These are phyloP conservation scores for Diuraphis noxia DNA, from an alignment of 1,140 invertebrate genomes.

Conservation along the genomic window DNA sequence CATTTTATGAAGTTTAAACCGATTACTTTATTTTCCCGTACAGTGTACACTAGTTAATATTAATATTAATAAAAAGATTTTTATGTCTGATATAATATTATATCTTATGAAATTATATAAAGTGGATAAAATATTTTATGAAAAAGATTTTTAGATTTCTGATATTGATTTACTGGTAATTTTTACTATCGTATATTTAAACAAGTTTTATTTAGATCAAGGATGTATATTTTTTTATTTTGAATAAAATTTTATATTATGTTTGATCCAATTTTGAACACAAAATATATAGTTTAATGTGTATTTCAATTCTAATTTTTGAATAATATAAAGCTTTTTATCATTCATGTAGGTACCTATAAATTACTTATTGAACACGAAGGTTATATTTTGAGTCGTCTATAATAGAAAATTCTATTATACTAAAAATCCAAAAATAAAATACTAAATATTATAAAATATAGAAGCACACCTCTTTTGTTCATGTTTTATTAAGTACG, in stretches of 20 bases:
- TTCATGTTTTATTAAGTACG: not conserved
- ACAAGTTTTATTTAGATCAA: conserved; percentile 49
- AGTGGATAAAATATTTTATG: not conserved
- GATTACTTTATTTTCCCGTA: not conserved
- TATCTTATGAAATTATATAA: not conserved
- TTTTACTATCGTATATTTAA: conserved; percentile 9
- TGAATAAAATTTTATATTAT: not conserved
- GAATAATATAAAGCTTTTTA: not conserved
- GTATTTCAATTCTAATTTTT: not conserved
- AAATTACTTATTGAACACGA: not conserved
- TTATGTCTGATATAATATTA: not conserved
- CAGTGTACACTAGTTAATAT: not conserved
- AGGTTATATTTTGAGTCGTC: not conserved
- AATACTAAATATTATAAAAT: not conserved
- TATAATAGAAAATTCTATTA: not conserved
- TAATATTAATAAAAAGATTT: not conserved
- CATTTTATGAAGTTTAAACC: not conserved
- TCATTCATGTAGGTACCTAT: not conserved
- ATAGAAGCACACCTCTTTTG: not conserved
- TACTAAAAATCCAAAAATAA: not conserved
- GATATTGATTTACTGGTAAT: not conserved
- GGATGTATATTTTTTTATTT: conserved; percentile 27
- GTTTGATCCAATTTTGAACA: not conserved
- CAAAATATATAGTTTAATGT: not conserved
- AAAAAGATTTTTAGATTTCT: not conserved